phyloP scores from a whole-genome alignment of 2,888 invertebrate species.

The Masnerella sp. region DNA sequence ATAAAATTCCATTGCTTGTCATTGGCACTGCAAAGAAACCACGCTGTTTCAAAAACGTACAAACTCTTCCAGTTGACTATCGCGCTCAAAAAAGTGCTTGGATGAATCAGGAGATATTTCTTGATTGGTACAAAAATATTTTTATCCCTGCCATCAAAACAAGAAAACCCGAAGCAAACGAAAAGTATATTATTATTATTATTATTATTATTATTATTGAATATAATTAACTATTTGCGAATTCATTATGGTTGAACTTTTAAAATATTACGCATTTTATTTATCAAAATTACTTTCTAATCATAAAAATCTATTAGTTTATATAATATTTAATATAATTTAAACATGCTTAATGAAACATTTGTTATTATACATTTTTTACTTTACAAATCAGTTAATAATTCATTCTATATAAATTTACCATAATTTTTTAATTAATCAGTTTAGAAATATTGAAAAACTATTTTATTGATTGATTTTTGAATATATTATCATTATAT shows the following conservation, averaged over 20 bases:
- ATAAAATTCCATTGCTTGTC: constrained; percentile 22
- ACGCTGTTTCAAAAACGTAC: constrained; percentile 1
- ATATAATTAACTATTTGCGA: no score
- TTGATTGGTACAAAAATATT: constrained; percentile 6
- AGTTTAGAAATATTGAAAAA: no score
- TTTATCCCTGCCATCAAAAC: not conserved
- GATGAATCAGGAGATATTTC: not conserved
- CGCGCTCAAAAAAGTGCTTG: not conserved
- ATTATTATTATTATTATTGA: no score
- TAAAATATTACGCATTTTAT: no score
- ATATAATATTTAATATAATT: no score
- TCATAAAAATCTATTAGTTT: not conserved
- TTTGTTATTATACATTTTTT: no score
- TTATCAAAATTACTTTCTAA: no score
- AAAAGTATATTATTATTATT: constrained; percentile 4
- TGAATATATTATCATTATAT: no score
- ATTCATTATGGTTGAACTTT: no score
- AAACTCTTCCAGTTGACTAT: not conserved
- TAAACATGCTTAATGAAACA: no score
- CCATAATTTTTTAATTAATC: not conserved
- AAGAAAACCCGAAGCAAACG: not conserved
- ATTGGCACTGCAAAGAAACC: constrained; percentile 49
- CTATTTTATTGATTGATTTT: not conserved
- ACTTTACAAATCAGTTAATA: no score
- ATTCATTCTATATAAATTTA: not conserved